phyloP scores from a whole-genome alignment of 1,140 invertebrate genomes.

The Pectinophora gossypiella region DNA sequence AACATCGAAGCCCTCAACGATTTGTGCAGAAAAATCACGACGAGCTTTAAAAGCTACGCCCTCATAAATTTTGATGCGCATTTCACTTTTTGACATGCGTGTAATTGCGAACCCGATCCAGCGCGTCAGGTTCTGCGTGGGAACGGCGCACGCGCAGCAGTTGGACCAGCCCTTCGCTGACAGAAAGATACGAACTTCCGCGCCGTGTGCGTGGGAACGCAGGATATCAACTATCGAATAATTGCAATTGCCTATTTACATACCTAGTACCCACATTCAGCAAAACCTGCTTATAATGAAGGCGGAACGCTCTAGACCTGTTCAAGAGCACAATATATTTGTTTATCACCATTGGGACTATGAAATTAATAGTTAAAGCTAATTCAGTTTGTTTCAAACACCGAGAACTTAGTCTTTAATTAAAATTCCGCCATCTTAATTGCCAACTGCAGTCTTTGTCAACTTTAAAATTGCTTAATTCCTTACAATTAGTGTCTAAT shows the following conservation, averaged over 20 bases:
- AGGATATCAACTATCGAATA: conserved; percentile 13
- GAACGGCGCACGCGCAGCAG: background rate
- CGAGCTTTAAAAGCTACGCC: too few species aligned
- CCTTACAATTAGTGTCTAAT: background rate
- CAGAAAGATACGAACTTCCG: conserved; percentile 18
- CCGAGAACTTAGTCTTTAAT: too few species aligned
- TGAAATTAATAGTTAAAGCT: too few species aligned
- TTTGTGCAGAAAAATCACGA: too few species aligned
- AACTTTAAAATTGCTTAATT: background rate
- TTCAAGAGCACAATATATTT: too few species aligned
- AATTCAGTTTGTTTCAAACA: too few species aligned
- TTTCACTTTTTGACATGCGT: conserved; percentile 11
- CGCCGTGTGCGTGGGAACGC: conserved; percentile 15
- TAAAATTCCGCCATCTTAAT: too few species aligned
- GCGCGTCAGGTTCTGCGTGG: background rate
- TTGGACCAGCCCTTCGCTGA: background rate
- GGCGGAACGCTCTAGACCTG: too few species aligned
- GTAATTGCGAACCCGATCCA: conserved; percentile 12
- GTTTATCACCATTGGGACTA: too few species aligned
- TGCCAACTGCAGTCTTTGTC: too few species aligned
- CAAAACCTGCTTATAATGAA: too few species aligned
- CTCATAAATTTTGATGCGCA: background rate
- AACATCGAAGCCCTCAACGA: too few species aligned
- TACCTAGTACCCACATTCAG: background rate
- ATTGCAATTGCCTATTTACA: background rate